These are phyloP conservation scores for Lasius platythorax DNA, from an alignment of 2,888 invertebrate genomes.

Conservation along the genomic window DNA sequence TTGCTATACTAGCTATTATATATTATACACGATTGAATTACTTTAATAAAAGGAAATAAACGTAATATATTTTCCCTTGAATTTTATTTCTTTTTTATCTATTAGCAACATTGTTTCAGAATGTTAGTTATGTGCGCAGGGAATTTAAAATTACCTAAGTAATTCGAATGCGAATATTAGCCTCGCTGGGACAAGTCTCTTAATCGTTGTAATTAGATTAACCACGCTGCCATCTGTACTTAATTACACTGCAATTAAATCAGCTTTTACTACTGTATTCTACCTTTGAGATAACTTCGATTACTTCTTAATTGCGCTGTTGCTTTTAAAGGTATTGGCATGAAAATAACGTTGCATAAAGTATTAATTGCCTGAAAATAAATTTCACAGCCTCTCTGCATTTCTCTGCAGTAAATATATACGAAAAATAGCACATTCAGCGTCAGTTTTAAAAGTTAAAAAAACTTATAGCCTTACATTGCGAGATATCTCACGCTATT, in stretches of 20 bases:
- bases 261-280: conserved; percentile 56
- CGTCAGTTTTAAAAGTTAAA: background rate
- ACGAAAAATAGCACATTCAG: background rate
- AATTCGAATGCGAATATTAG: background rate
- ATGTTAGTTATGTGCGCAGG: conserved; percentile 26
- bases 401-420: background rate
- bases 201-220: conserved; percentile 67
- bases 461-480: background rate
- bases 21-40: too few species aligned
- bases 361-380: background rate
- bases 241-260: conserved; percentile 67
- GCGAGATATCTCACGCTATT: background rate
- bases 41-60: background rate
- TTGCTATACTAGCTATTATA: background rate
- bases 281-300: conserved; percentile 30
- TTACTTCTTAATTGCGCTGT: conserved; percentile 45
- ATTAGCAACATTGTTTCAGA: conserved; percentile 14
- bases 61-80: background rate
- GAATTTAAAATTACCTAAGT: conserved; percentile 24
- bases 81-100: background rate
- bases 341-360: background rate
- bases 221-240: conserved; percentile 50
- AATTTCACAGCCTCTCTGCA: background rate
- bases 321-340: background rate
- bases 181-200: conserved; percentile 52